Evolutionary conservation across 2,888 invertebrate species (phyloP), one percentile per base, ranked within the genome.

Genomic region (Kuschelorhynchus macadamiae): DNA sequence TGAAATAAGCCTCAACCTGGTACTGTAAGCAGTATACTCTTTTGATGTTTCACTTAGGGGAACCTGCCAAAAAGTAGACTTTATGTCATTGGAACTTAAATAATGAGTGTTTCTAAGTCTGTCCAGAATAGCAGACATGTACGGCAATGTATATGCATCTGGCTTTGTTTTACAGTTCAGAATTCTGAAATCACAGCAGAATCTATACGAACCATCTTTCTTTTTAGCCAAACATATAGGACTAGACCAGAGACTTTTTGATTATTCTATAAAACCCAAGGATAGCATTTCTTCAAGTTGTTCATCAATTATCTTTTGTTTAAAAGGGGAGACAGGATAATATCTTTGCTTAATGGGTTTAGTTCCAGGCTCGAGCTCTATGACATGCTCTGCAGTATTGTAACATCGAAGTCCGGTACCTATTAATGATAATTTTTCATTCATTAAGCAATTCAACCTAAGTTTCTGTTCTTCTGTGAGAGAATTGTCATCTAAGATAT

Each of bases 111-210:
- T 60, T 0, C 77, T 59, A 1, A 81, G 63, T 3, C 72, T 71
- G n/a, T 79, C 76, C 18, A 81, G 44, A 4, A 79, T 81, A 4
- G 70, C 53, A 0, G 72, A 70, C 9, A 80, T 76, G 20, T 76
- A 74, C 0, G 73, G 81, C 0, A 81, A 18, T 1, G 78, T 79
- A 66, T 81, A 79, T 0, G 77, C 77, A 55, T 79, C 77, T 12
- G 73, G 71, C 46, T 75, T 70, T 0, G 79, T 78, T 0, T 79
- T 77, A 1, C 47, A 20, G 60, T 81, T 82, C 0, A 81, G 46
- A 32, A 74, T 72, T 0, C 80, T 36, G 46, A 71, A 79, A 42
- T 80, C 78, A 0, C 80, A 72, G 36, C 79, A 77, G 30, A 81
- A 78, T 0, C 79, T 56, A 36, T 73, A 76, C 0, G 52, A 67